Percentiles rank a stretch among this genome's conserved stretches.
These are phyloP conservation scores for Hyposoter dolosus DNA, from an alignment of 2,888 invertebrate species.

Conservation along the genomic window DNA sequence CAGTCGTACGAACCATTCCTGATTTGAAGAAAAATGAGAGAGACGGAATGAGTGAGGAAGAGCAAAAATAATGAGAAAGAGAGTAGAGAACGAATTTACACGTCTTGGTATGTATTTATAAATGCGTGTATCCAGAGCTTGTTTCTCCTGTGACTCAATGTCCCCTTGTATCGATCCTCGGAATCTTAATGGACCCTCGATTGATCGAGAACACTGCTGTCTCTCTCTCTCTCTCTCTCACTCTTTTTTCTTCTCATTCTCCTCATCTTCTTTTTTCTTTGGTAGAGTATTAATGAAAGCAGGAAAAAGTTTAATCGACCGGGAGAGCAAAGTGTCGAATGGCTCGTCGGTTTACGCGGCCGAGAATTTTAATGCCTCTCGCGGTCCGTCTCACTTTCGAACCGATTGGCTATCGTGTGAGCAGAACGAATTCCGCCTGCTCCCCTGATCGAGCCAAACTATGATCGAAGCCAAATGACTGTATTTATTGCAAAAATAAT, in stretches of 20 bases:
- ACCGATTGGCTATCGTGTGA: conserved; percentile 5
- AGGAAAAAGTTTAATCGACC: conserved; percentile 65
- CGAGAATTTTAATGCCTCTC: conserved; percentile 59
- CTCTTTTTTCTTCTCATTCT: neutral
- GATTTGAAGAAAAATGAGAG: conserved; percentile 51
- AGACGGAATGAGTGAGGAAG: conserved; percentile 18
- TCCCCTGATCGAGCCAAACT: conserved; percentile 10
- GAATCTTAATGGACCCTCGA: conserved; percentile 68
- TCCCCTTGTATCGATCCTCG: conserved; percentile 64
- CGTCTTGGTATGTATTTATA: neutral
- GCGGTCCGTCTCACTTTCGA: neutral
- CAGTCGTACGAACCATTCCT: conserved; percentile 58
- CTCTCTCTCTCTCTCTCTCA: conserved; percentile 18
- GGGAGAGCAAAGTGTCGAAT: conserved; percentile 63
- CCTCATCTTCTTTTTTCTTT: conserved; percentile 13
- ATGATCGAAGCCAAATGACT: neutral
- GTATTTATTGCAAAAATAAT: neutral
- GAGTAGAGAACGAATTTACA: conserved; percentile 39
- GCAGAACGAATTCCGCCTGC: conserved; percentile 1
- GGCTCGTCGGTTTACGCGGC: conserved; percentile 52
- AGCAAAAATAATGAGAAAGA: conserved; percentile 24
- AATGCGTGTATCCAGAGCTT: conserved; percentile 28
- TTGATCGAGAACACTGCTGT: conserved; percentile 66
- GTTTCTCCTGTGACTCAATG: conserved; percentile 57
- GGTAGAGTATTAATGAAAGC: conserved; percentile 61